Evolutionary conservation across 2,888 invertebrate species (phyloP), one percentile per base, ranked within the genome.

Genomic region (Pedicia rivosa): DNA sequence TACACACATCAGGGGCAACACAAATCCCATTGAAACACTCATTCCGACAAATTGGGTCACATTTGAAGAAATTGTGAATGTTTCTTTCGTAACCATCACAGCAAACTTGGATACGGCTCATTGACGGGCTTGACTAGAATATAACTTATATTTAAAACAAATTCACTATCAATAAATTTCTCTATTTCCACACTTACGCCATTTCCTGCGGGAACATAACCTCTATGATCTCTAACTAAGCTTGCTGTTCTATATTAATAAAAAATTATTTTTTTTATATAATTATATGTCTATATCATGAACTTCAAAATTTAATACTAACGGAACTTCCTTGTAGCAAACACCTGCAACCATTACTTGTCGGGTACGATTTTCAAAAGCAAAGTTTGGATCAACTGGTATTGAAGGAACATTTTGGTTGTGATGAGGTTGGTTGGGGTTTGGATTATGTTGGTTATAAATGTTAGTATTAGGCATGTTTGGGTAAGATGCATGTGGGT

Each of bases 1-100:
- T 14, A 34, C 67, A 67, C 5, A 45, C 46, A 22, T 62, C 49
- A 2, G 64, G 64, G 1, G 50, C 59, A 3, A 53, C 43, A 41
- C 68, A 68, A 1, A 50, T 46, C 2, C 65, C 63, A 47, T 72
- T 68, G 2, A 57, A 48, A 35, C 70, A 70, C 7, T 58, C 57
- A 8, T 61, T 56, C 0, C 27, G 43, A 41, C 71, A 70, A 14
- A 59, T 44, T 0, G 67, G 66, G 35, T 53, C 52, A 41, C 66
- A 67, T 39, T 50, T 63, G 3, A 62, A 67, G 46, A 46, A 61
- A 51, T 63, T 64, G 51, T 68, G 66, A 5, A 64, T 60, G 53
- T 75, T 72, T 9, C 72, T 67, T 41, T 65, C 63, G 56, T 74
- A 82, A 12, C 81, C 82, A 1, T 70, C 66, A 51, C 83, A 83